Conservation (phyloP, 2,888 invertebrate genomes). For the Muschampia plurimacula region DNA sequence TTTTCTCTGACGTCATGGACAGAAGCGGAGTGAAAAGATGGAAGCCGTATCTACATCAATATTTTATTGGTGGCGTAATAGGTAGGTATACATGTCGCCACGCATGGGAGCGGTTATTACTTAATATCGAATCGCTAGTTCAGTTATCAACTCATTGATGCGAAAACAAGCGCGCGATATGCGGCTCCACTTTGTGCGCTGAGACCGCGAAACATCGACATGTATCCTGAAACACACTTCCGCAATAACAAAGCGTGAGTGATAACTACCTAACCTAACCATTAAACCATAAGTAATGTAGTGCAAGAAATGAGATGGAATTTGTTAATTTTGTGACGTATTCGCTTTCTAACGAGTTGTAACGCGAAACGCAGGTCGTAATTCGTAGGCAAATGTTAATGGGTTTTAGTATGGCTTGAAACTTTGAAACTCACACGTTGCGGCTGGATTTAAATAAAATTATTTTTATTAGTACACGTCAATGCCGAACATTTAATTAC, state of each 20-base stretch:
- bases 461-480: neutral
- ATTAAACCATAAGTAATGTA: conserved; percentile 26
- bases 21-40: conserved; percentile 12
- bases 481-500: neutral
- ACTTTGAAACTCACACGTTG: neutral
- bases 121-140: conserved; percentile 72
- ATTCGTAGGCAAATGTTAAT: neutral
- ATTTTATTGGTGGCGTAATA: conserved; percentile 69
- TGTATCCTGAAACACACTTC: conserved; percentile 71
- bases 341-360: conserved; percentile 13
- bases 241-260: conserved; percentile 81
- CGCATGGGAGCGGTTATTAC: conserved; percentile 78
- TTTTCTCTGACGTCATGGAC: conserved; percentile 12
- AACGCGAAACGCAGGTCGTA: conserved; percentile 2
- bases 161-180: conserved; percentile 75
- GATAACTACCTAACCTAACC: conserved; percentile 23
- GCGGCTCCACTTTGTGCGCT: conserved; percentile 61
- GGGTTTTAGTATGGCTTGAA: neutral
- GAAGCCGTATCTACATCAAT: conserved; percentile 53
- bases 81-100: conserved; percentile 59
- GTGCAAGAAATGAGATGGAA: neutral
- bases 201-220: conserved; percentile 56
- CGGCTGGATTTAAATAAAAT: neutral
- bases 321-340: conserved; percentile 25
- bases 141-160: conserved; percentile 77